phyloP scores from a whole-genome alignment of 2,113 vertebrate species.

The Gymnorhina tibicen region DNA sequence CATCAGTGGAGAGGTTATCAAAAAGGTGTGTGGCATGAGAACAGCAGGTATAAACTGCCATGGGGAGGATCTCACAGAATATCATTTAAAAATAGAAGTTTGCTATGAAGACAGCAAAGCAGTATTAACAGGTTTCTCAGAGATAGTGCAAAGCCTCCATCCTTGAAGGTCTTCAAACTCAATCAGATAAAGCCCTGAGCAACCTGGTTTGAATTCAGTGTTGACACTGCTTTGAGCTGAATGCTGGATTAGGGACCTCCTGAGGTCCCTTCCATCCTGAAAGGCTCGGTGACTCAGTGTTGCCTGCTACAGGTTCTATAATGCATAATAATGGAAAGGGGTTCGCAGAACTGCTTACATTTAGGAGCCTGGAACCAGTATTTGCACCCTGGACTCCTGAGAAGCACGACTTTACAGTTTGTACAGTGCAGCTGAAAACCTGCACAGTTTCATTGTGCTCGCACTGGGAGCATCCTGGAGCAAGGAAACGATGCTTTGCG shows the following conservation, averaged over 20 bases:
- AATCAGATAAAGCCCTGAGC: not conserved
- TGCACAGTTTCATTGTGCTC: not conserved
- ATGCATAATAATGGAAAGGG: not conserved
- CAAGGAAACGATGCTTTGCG: fast-evolving
- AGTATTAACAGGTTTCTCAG: not conserved
- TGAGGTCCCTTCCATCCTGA: not conserved
- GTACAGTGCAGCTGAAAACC: not conserved
- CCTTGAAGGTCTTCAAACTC: not conserved
- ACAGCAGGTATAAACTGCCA: not conserved
- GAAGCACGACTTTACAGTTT: not conserved
- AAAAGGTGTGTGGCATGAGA: not conserved
- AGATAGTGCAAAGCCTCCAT: not conserved
- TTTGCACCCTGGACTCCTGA: not conserved
- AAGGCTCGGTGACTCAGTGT: not conserved
- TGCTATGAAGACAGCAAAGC: not conserved
- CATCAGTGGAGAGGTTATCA: not conserved
- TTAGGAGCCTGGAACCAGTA: not conserved
- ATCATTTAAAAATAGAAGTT: not conserved
- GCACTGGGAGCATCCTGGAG: not conserved
- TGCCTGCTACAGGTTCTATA: not conserved
- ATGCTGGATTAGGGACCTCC: not conserved
- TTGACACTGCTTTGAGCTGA: not conserved
- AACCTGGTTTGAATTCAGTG: not conserved
- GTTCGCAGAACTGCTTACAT: not conserved
- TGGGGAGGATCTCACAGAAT: not conserved